phyloP scores from a whole-genome alignment of 1,140 invertebrate genomes.

The Atta cephalotes region DNA sequence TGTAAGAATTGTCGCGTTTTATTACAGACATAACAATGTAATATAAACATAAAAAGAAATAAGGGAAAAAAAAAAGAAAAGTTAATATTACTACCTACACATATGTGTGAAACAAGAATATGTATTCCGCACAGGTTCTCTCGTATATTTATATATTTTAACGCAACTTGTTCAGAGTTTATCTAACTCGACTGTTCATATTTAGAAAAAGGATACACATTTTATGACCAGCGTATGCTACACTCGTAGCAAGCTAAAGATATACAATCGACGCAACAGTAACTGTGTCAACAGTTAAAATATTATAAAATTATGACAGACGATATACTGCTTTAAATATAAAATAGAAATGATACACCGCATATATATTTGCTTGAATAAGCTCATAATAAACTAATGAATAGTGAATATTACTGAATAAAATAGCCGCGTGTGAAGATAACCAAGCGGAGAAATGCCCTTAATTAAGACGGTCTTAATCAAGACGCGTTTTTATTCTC shows the following conservation, averaged over 20 bases:
- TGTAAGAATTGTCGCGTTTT: not conserved
- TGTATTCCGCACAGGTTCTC: not conserved
- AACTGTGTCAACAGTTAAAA: conserved; percentile 28
- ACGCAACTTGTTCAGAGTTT: conserved; percentile 29
- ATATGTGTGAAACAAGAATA: not conserved
- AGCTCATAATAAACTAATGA: not conserved
- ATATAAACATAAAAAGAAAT: not conserved
- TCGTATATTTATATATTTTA: conserved; percentile 33
- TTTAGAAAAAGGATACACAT: conserved; percentile 19
- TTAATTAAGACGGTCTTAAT: conserved; percentile 39
- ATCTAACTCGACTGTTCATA: not conserved
- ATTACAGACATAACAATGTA: not conserved
- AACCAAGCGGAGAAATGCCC: not conserved
- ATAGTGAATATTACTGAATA: not conserved
- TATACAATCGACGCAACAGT: not conserved
- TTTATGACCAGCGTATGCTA: not conserved
- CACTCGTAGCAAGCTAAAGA: conserved; percentile 34
- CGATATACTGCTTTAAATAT: not conserved
- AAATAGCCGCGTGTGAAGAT: conserved; percentile 7
- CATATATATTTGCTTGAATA: not conserved
- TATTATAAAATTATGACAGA: conserved; percentile 16
- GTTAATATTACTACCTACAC: not conserved
- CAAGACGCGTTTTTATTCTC: conserved; percentile 29
- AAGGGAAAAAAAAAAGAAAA: not conserved
- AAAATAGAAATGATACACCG: not conserved